Evolutionary conservation across 2,113 vertebrate species (phyloP).

Genomic region (Callocephalon fimbriatum): DNA sequence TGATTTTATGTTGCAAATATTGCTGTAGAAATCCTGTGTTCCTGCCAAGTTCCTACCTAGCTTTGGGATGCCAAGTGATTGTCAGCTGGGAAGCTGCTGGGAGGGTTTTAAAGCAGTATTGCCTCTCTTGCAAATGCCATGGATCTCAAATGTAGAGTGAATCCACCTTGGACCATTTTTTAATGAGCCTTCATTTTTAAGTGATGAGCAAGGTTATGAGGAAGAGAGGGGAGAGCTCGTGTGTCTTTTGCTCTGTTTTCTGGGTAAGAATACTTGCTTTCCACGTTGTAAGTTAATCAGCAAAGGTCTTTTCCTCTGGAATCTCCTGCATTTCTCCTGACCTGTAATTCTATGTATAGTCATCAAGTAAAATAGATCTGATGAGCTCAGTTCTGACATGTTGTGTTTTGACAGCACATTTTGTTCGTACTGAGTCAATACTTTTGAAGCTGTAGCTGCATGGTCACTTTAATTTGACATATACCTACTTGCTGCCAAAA

Average conservation of each 20-base stretch:
- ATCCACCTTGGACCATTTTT: not conserved
- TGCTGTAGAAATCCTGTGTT: conserved; percentile 74
- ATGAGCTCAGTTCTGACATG: conserved; percentile 52
- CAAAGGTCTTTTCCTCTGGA: not conserved
- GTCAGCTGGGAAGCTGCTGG: conserved; percentile 73
- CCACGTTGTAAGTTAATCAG: conserved; percentile 8
- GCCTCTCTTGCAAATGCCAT: not conserved
- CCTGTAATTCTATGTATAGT: conserved; percentile 56
- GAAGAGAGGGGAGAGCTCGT: not conserved
- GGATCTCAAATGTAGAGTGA: not conserved
- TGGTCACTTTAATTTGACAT: conserved; percentile 67
- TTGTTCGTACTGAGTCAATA: conserved; percentile 67
- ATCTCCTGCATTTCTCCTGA: conserved; percentile 34
- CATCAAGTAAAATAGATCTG: conserved; percentile 50
- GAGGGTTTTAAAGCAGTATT: conserved; percentile 34
- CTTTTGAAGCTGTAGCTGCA: conserved; percentile 51
- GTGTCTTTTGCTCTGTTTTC: not conserved
- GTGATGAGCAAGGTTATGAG: not conserved
- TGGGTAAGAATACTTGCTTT: not conserved
- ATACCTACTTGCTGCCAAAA: conserved; percentile 40
- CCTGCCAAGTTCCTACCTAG: conserved; percentile 53
- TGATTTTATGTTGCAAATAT: conserved; percentile 67
- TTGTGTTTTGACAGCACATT: conserved; percentile 68
- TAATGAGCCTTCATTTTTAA: not conserved
- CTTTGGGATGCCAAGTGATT: conserved; percentile 76